Evolutionary conservation across 2,797 vertebrate genomes (phyloP), one percentile per base, ranked within the genome.

Genomic region (Enteromius anoplus): DNA sequence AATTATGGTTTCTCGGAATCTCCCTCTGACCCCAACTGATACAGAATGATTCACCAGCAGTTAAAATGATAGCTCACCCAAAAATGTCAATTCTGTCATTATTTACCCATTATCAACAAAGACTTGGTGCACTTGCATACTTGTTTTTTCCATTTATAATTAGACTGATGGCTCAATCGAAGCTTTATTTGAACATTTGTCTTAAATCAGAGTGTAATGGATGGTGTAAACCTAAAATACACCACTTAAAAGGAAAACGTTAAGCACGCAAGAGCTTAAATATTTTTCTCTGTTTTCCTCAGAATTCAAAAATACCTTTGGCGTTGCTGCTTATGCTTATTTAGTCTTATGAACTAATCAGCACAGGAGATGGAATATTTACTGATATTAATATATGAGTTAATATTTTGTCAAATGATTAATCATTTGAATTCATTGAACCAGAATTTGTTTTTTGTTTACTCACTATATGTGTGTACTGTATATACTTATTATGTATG

Each of bases 1-100:
- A 73, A 42, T 55, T 58, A 87, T 34, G 73, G 87, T 80, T 83
- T 83, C 73, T 78, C 9, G 32, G 47, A 75, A 66, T 64, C 58
- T 81, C 66, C 70, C 80, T 66, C 15, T 40, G 69, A 81, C 40
- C 72, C 76, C 17, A 55, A 49, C 49, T 62, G 42, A 73, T 17
- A 65, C 45, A 17, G 40, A 73, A n/a, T 21, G 42, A 32, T 72
- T 34, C 19, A 34, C 14, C 34, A 51, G 23, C 29, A 2, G 32
- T 53, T 75, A 15, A 70, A 70, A 3, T 12, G 34, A 15, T 21
- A 40, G 34, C 17, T 58, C 14, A 40, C 6, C 3, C 65, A 23
- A 55, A 78, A 55, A 29, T 40, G 0, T 55, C 0, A 53, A 40
- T 53, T 68, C 21, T 34, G 60, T 34, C 26, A 15, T 37, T 21